Evolutionary conservation across 2,888 invertebrate species (phyloP), one percentile per base, ranked within the genome.

Genomic region (Trachelus stipa): DNA sequence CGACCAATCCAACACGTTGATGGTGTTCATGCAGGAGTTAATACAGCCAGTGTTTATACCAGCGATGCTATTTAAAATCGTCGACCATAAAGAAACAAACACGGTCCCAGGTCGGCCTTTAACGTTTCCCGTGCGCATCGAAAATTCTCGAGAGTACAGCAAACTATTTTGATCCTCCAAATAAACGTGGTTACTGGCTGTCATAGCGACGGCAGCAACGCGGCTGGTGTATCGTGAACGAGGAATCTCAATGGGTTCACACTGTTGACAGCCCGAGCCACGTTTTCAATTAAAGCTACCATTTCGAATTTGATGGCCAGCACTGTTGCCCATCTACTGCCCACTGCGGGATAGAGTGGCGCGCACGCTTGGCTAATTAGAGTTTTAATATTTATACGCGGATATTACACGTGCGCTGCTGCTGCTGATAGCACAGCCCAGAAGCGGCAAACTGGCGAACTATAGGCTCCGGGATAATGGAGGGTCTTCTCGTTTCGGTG

Each of bases 201-300:
- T 69, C 34, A 75, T 34, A 68, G 78, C 75, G 68, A 68, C 56
- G 33, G 68, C 68, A 31, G 23, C 34, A 37, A 33, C 75, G 73
- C 76, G 80, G 76, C 75, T 77, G 81, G 80, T 79, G 81, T 79
- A 81, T 23, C 40, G 40, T 23, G 78, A 81, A 80, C 80, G 80
- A 77, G 81, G 80, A 74, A 56, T 23, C 15, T 56, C 40, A 23
- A 56, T 56, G 40, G 40, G 23, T 1, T 2, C 40, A 9, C 23
- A 56, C 23, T 9, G 40, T 56, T 56, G 40, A 56, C 40, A 56
- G 40, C 73, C 31, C 69, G 75, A 77, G 79, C 84, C 85, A 85
- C 86, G 86, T 87, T 87, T 87, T 87, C 85, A 88, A 88, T 88
- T 88, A 88, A 88, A 88, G 85, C 85, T 84, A 88, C 89, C 88